These are phyloP conservation scores for Drosophila pseudotalamancana DNA, from an alignment of 2,888 invertebrate genomes.

Conservation along the genomic window DNA sequence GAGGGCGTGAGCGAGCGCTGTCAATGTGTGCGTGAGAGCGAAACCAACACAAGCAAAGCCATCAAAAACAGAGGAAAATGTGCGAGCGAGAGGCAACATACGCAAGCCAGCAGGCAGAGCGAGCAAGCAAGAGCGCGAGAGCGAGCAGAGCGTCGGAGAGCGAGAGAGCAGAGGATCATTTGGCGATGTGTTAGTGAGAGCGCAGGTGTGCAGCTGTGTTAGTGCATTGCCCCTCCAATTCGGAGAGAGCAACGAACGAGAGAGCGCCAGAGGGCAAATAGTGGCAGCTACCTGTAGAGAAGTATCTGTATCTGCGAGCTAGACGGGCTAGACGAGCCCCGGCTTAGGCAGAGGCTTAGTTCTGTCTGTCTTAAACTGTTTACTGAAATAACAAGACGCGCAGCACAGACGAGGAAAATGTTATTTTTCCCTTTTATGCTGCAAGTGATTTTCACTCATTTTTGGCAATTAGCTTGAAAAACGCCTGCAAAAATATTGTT, in stretches of 20 bases:
- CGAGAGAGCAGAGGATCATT: slow-evolving; percentile 24
- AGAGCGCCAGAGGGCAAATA: slow-evolving; percentile 5
- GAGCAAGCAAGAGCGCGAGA: not conserved
- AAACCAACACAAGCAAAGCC: slow-evolving; percentile 58
- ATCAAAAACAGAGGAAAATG: slow-evolving; percentile 38
- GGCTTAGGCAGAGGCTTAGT: slow-evolving; percentile 64
- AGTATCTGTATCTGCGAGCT: slow-evolving; percentile 30
- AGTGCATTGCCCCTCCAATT: slow-evolving; percentile 65
- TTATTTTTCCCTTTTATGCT: slow-evolving; percentile 47
- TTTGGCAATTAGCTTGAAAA: slow-evolving; percentile 67
- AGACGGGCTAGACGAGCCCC: slow-evolving; percentile 31
- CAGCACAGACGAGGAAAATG: slow-evolving; percentile 43
- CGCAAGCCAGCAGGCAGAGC: not conserved
- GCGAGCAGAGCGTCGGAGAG: slow-evolving; percentile 6
- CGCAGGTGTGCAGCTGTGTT: slow-evolving; percentile 34
- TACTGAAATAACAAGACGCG: slow-evolving; percentile 66
- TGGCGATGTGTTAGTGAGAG: slow-evolving; percentile 48
- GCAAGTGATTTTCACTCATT: slow-evolving; percentile 49
- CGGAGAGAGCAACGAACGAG: not conserved
- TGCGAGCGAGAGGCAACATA: slow-evolving; percentile 51
- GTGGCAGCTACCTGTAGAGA: slow-evolving; percentile 36
- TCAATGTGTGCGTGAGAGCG: slow-evolving; percentile 58
- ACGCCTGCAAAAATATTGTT: slow-evolving; percentile 59
- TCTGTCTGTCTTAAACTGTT: slow-evolving; percentile 62
- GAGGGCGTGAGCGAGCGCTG: not conserved